Evolutionary conservation across 2,797 vertebrate species (phyloP).

Genomic region (Vultur gryphus): DNA sequence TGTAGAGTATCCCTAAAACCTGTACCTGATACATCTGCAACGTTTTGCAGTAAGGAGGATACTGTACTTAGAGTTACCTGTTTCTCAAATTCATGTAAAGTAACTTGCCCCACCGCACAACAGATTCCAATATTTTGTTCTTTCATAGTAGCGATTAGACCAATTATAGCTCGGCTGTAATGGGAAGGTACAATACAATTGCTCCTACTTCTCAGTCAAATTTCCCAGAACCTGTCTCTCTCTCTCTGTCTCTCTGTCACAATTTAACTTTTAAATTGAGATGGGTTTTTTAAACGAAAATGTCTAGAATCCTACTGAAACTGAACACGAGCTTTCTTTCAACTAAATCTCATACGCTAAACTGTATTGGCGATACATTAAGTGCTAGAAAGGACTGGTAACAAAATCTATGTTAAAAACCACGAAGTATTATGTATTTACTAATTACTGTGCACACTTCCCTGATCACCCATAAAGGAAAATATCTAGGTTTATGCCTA

Average conservation of each 20-base stretch:
- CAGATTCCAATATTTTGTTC: conserved; percentile 35
- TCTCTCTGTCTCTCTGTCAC: conserved; percentile 31
- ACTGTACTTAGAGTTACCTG: not conserved
- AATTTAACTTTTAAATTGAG: conserved; percentile 53
- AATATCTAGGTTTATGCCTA: not conserved
- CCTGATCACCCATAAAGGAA: not conserved
- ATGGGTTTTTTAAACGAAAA: not conserved
- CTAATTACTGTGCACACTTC: not conserved
- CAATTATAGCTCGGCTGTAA: conserved; percentile 42
- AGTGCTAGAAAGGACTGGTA: not conserved
- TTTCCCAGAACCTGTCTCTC: conserved; percentile 36
- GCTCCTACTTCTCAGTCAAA: conserved; percentile 51
- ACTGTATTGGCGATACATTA: not conserved
- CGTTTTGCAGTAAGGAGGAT: not conserved
- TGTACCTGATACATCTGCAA: not conserved
- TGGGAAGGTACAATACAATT: conserved; percentile 52
- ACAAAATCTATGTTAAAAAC: not conserved
- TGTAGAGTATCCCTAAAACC: not conserved
- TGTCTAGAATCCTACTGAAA: conserved; percentile 29
- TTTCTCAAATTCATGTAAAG: conserved; percentile 18
- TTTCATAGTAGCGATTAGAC: conserved; percentile 15
- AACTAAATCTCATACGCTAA: not conserved
- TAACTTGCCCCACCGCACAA: not conserved
- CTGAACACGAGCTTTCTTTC: not conserved
- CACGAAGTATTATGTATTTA: not conserved